Percentiles rank a stretch among this genome's conserved stretches.
These are phyloP conservation scores for Eulemur coronatus DNA, from an alignment of 2,797 vertebrate species.

Conservation along the genomic window DNA sequence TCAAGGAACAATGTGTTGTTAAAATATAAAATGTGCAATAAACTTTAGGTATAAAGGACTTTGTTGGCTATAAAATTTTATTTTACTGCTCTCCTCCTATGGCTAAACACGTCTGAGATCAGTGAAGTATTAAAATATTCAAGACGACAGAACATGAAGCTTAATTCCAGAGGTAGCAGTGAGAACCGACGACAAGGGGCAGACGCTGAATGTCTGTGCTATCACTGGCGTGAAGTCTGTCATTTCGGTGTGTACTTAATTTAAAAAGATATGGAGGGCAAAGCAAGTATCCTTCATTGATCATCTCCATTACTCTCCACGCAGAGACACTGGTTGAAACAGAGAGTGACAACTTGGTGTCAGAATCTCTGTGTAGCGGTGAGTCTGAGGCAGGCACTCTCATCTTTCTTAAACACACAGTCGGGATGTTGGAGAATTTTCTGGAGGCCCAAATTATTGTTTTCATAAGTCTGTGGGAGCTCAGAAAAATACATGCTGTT, in stretches of 20 bases:
- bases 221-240: neutral
- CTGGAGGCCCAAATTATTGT: neutral
- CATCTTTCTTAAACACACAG: neutral
- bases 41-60: slow-evolving; percentile 67
- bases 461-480: neutral
- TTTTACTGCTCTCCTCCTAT: slow-evolving; percentile 51
- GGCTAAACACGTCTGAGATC: slow-evolving; percentile 31
- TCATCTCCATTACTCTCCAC: neutral
- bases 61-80: slow-evolving; percentile 69
- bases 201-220: neutral
- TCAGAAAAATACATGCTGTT: neutral
- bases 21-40: slow-evolving; percentile 69
- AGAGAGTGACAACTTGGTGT: neutral
- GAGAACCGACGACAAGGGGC: neutral
- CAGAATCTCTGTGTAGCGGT: neutral
- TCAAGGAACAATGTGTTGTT: slow-evolving; percentile 52
- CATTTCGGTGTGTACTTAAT: neutral
- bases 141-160: slow-evolving; percentile 50
- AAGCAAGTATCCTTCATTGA: neutral
- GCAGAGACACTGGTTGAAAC: neutral
- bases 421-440: neutral
- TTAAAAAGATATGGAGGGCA: neutral
- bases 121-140: slow-evolving; percentile 68
- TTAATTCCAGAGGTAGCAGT: slow-evolving; percentile 33
- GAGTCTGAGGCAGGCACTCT: neutral